Conservation (phyloP, 2,113 vertebrate species). For the Loxodonta africana region DNA sequence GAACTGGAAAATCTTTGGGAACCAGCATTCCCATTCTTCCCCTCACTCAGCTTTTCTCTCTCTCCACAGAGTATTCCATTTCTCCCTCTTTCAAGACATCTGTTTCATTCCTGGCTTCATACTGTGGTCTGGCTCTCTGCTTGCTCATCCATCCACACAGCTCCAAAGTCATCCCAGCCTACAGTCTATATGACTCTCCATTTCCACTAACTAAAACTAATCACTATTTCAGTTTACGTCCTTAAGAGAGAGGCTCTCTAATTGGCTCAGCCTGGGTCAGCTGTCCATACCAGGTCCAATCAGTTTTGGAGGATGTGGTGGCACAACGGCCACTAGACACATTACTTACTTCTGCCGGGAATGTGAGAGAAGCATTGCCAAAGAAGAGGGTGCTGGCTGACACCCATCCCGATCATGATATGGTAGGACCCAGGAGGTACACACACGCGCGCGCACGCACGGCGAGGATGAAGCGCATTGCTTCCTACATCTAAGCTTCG, state of each 20-base stretch:
- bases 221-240: background rate
- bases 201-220: background rate
- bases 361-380: background rate
- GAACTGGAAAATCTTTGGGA: background rate
- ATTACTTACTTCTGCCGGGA: background rate
- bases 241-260: background rate
- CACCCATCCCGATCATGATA: background rate
- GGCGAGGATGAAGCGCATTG: background rate
- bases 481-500: accelerated
- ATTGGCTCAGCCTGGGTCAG: background rate
- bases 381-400: background rate
- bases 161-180: background rate
- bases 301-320: background rate
- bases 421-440: background rate
- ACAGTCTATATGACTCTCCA: background rate
- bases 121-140: background rate
- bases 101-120: background rate
- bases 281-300: background rate
- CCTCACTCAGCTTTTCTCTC: background rate
- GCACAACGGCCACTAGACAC: background rate
- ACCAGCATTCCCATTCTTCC: background rate
- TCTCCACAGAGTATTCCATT: background rate
- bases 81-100: background rate
- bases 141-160: background rate
- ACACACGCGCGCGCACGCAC: background rate